phyloP scores from a whole-genome alignment of 2,113 vertebrate genomes.

The Trichomycterus rosablanca region DNA sequence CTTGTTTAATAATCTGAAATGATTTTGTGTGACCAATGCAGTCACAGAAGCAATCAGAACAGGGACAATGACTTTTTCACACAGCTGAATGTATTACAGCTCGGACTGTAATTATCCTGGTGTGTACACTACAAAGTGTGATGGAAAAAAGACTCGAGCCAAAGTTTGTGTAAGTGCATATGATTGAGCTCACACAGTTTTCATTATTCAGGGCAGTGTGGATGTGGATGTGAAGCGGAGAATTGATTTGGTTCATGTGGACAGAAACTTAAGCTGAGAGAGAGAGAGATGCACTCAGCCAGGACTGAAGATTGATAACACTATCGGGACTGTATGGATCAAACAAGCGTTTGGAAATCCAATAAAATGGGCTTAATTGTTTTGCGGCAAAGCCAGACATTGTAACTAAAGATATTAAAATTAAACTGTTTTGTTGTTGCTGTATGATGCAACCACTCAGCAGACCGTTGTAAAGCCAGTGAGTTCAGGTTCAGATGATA shows the following conservation, averaged over 20 bases:
- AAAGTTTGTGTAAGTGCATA: not conserved
- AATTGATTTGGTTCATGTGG: slow-evolving; percentile 22
- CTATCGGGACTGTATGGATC: slow-evolving; percentile 18
- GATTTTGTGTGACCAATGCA: too few relatives aligned
- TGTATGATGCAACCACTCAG: too few relatives aligned
- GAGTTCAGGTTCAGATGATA: not conserved
- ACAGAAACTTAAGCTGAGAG: slow-evolving; percentile 20
- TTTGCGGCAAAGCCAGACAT: slow-evolving; percentile 3
- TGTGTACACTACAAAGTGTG: slow-evolving; percentile 21
- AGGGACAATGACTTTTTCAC: too few relatives aligned
- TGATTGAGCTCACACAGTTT: slow-evolving; percentile 11
- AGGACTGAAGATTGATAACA: slow-evolving; percentile 22
- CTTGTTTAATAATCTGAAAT: too few relatives aligned
- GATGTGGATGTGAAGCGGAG: slow-evolving; percentile 23
- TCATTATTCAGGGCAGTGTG: slow-evolving; percentile 15
- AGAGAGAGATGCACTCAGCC: not conserved
- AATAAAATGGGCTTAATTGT: not conserved
- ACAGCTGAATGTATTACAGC: too few relatives aligned
- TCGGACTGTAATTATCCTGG: not conserved
- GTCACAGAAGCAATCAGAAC: too few relatives aligned
- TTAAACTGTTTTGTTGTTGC: not conserved
- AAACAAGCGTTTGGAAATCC: not conserved
- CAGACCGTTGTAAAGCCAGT: not conserved
- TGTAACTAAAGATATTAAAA: not conserved
- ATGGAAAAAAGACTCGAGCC: not conserved